Evolutionary conservation across 2,113 vertebrate species (phyloP), one percentile per base, ranked within the genome.

Genomic region (Ictalurus punctatus): DNA sequence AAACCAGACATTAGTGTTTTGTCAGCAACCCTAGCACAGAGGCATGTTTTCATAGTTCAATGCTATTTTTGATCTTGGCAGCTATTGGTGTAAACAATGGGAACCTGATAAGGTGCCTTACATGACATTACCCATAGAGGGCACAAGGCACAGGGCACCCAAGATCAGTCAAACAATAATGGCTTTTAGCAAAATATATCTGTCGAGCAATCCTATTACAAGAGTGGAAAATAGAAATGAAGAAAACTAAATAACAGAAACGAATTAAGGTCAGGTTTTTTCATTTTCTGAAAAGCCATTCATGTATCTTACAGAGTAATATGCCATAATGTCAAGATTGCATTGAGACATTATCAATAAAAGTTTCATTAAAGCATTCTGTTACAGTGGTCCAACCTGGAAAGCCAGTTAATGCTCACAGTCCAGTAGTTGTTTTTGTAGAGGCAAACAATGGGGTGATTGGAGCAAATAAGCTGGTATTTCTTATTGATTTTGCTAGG

Each of bases 1-100:
- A 83, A 44, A 23, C 12, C n/a, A 27, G 78, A 76, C 9, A 12
- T 34, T 37, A 54, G 76, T 52, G 76, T 79, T 44, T 83, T 56
- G 61, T 34, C 79, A 71, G 52, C 81, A 79, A 84, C 83, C 80
- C 2, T 6, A 83, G 59, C 13, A 56, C 59, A 79, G 44, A 81
- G 79, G 61, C 67, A 84, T 89, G 88, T 87, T 87, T 86, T 78
- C 71, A 79, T 82, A 37, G 44, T 79, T 23, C 48, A 69, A 3
- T 86, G 69, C 78, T 88, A 71, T 88, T 86, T 86, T 81, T 83
- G 37, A 6, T 86, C 79, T 63, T 90, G 84, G 79, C 71, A 86
- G 48, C 21, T 27, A 69, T 37, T 79, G 48, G 71, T 86, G 84
- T 79, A 89, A 89, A 90, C 90, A 84, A 86, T 54, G 34, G 59